These are phyloP conservation scores for Tetragnatha versicolor DNA, from an alignment of 1,140 invertebrate species.

Conservation along the genomic window DNA sequence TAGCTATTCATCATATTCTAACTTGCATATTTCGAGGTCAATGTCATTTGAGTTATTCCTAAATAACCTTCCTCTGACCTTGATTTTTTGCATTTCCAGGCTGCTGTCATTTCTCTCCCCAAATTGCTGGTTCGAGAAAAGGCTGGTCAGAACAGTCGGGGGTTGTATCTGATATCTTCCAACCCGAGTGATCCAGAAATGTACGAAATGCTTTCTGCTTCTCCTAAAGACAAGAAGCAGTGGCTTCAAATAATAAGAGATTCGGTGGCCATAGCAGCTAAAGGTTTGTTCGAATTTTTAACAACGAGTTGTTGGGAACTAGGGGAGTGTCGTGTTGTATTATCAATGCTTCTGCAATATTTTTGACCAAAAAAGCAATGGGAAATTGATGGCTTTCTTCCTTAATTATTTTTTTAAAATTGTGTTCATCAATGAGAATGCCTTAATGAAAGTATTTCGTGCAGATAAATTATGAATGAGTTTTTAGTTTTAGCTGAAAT, in stretches of 20 bases:
- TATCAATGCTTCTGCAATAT: no score
- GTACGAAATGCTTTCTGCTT: slow-evolving; percentile 91
- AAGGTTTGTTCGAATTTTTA: no score
- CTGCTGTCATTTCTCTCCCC: slow-evolving; percentile 87
- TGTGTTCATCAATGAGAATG: no score
- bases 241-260: slow-evolving; percentile 87
- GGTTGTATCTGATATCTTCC: slow-evolving; percentile 84
- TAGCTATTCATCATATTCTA: slow-evolving; percentile 55
- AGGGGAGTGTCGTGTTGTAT: no score
- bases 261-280: slow-evolving; percentile 61
- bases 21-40: neutral
- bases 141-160: slow-evolving; percentile 84
- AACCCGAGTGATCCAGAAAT: slow-evolving; percentile 89
- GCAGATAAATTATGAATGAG: no score
- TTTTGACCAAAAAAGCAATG: no score
- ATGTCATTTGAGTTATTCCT: neutral
- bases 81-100: slow-evolving; percentile 67
- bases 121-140: slow-evolving; percentile 91
- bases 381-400: no score
- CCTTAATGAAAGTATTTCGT: no score
- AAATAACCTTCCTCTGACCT: neutral
- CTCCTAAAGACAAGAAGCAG: slow-evolving; percentile 83
- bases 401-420: no score
- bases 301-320: no score
- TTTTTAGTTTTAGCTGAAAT: no score